Evolutionary conservation across 2,113 vertebrate species (phyloP).

Genomic region (Platichthys flesus): DNA sequence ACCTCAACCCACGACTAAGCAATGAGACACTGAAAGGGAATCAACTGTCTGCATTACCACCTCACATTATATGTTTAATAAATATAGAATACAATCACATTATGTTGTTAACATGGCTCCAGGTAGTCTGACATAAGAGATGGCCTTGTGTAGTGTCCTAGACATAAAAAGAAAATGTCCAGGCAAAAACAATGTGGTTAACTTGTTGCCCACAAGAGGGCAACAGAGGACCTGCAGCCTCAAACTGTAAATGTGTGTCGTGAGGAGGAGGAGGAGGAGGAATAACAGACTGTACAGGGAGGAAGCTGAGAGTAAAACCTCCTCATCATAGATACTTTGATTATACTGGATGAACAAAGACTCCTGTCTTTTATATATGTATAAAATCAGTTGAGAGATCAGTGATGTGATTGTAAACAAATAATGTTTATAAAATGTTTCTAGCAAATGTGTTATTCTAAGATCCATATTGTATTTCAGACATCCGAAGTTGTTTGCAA

Average conservation of each 20-base stretch:
- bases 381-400: neutral
- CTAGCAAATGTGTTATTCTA: neutral
- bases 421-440: neutral
- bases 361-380: neutral
- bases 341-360: neutral
- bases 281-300: no score
- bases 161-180: neutral
- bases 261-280: neutral
- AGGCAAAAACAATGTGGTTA: neutral
- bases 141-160: neutral
- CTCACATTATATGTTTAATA: no score
- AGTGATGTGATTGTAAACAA: neutral
- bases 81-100: neutral
- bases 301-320: no score
- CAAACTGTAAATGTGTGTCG: neutral
- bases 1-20: neutral
- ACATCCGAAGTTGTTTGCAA: no score
- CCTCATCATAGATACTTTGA: neutral
- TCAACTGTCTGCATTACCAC: no score
- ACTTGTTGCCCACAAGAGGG: constrained; percentile 58
- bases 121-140: neutral
- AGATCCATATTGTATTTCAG: no score
- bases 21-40: neutral
- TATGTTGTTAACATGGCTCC: neutral
- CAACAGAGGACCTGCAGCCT: constrained; percentile 43